phyloP scores from a whole-genome alignment of 2,888 invertebrate species.

The Petrolisthes cinctipes region DNA sequence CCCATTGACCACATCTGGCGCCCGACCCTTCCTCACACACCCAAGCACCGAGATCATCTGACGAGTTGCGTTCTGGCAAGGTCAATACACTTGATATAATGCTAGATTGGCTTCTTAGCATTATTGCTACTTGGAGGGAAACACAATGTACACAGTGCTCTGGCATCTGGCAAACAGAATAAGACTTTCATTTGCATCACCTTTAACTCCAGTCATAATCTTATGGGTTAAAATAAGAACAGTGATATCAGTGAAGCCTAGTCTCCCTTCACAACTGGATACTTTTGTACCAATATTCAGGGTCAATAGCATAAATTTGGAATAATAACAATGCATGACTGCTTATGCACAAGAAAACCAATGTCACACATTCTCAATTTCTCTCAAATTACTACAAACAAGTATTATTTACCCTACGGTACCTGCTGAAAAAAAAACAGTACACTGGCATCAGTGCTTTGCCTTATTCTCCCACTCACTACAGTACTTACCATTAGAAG shows the following conservation, averaged over 20 bases:
- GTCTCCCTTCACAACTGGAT: too few relatives aligned
- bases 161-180: not conserved
- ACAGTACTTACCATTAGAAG: constrained; percentile 42
- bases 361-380: too few relatives aligned
- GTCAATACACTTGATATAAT: not conserved
- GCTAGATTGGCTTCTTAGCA: not conserved
- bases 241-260: too few relatives aligned
- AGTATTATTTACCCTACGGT: too few relatives aligned
- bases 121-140: not conserved
- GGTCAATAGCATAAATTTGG: too few relatives aligned
- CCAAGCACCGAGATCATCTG: constrained; percentile 68
- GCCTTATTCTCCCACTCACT: not conserved
- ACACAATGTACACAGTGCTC: not conserved
- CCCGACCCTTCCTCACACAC: constrained; percentile 68
- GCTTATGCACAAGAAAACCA: too few relatives aligned
- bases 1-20: constrained; percentile 44
- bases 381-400: too few relatives aligned
- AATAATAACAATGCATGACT: too few relatives aligned
- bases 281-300: too few relatives aligned
- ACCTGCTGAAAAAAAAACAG: too few relatives aligned
- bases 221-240: not conserved
- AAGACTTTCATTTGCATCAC: too few relatives aligned
- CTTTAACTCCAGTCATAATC: not conserved
- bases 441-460: not conserved
- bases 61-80: constrained; percentile 67